Base-by-base conservation (phyloP, 2,113 vertebrate species). In the Azemiops feae region DNA sequence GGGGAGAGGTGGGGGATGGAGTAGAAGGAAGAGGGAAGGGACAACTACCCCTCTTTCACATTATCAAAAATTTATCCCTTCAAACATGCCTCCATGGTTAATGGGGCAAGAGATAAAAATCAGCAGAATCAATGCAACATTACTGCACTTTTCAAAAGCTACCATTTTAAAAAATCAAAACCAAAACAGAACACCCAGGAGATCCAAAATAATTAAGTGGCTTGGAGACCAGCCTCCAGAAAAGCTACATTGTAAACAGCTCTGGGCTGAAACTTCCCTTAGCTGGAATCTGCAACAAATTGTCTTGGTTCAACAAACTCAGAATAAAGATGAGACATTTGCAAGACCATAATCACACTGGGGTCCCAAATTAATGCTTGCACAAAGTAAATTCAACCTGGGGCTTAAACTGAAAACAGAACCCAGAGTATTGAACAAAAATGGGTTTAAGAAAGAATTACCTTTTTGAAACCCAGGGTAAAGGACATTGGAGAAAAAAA, bases 101-200 rank as follows among this genome's bases (percentile, higher is more conserved):
- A 92, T 93, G 91, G 94, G 58, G 50, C 47, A 39, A 45, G 91
- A 89, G 58, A 58, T 81, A 39, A 3, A 94, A 93, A 94, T 92
- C 0, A 53, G 94, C 94, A 91, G 95, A 97, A 94, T 96, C 96
- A 96, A 96, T 95, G 96, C 94, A 54, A 91, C 85, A 69, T 87
- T 91, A 92, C 95, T 96, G 97, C 97, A 96, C 96, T 97, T 97
- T 95, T 94, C 96, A 93, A 85, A 96, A 97, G 96, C 97, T 94
- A 95, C 96, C 88, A 23, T 58, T 86, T 23, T 11, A 14, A 97
- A 96, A 96, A 96, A 93, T 93, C 95, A 92, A 96, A 95, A 95
- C 92, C 95, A 95, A 96, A 96, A 95, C 88, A 96, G 96, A 96
- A 93, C 94, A 85, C 69, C 69, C 43, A 52, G 88, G 55, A 89